Conservation (phyloP, 2,888 invertebrate species). For the Pilophorus perplexus region DNA sequence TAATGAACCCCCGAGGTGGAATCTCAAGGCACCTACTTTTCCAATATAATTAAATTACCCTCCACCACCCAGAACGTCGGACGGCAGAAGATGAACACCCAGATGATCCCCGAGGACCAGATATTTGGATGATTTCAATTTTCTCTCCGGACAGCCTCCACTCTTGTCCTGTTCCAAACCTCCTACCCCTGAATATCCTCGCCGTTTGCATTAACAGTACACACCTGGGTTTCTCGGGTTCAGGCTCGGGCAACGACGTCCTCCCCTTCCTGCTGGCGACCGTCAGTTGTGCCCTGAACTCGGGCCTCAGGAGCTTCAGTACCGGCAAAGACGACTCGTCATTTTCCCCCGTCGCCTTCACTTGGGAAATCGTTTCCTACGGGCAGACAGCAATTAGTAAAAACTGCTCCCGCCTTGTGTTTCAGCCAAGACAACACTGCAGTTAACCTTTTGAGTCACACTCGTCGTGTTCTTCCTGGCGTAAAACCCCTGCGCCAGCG, state of each 20-base stretch:
- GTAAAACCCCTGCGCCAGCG: slow-evolving; percentile 80
- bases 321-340: slow-evolving; percentile 64
- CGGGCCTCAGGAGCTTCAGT: slow-evolving; percentile 76
- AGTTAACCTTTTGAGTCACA: slow-evolving; percentile 10
- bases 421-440: background rate
- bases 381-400: background rate
- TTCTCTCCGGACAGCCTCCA: no score
- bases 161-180: no score
- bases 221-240: slow-evolving; percentile 20
- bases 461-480: slow-evolving; percentile 51
- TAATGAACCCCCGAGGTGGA: no score
- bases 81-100: no score
- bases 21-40: no score
- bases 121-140: no score
- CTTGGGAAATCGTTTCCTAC: background rate
- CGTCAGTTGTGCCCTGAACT: slow-evolving; percentile 80
- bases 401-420: background rate
- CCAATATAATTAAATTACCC: no score
- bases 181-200: no score
- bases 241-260: background rate
- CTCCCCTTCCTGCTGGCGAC: slow-evolving; percentile 53
- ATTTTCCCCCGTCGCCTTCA: slow-evolving; percentile 36
- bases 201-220: no score
- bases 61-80: no score
- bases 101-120: no score